Conservation (phyloP, 2,113 vertebrate species). For the Podiceps cristatus region DNA sequence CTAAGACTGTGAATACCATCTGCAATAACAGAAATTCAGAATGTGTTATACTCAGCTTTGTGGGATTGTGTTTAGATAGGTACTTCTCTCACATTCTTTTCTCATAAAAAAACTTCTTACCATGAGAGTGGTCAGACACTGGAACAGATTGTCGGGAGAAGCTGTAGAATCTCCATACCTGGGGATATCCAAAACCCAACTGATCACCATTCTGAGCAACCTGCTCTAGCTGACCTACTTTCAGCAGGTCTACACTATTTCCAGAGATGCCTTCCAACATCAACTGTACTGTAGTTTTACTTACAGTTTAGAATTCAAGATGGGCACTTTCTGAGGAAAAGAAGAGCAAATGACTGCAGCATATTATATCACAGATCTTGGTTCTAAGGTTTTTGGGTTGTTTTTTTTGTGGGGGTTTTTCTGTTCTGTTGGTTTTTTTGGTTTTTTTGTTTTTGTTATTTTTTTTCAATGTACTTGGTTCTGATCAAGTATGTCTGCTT, state of each 20-base stretch:
- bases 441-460: no score
- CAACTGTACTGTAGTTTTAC: background rate
- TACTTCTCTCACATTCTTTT: background rate
- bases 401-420: background rate
- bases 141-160: background rate
- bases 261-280: background rate
- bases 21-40: background rate
- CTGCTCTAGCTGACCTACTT: background rate
- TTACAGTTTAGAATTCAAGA: background rate
- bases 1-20: background rate
- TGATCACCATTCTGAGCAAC: background rate
- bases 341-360: background rate
- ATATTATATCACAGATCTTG: background rate
- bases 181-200: background rate
- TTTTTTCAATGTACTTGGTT: background rate
- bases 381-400: background rate
- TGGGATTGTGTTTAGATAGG: background rate
- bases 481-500: background rate
- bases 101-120: background rate
- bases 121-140: background rate
- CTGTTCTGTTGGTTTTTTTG: no score
- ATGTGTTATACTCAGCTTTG: fast-evolving
- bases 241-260: background rate
- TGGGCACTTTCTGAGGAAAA: background rate
- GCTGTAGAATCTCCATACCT: background rate